Evolutionary conservation across 2,797 vertebrate species (phyloP).

Genomic region (Limnodromus scolopaceus): DNA sequence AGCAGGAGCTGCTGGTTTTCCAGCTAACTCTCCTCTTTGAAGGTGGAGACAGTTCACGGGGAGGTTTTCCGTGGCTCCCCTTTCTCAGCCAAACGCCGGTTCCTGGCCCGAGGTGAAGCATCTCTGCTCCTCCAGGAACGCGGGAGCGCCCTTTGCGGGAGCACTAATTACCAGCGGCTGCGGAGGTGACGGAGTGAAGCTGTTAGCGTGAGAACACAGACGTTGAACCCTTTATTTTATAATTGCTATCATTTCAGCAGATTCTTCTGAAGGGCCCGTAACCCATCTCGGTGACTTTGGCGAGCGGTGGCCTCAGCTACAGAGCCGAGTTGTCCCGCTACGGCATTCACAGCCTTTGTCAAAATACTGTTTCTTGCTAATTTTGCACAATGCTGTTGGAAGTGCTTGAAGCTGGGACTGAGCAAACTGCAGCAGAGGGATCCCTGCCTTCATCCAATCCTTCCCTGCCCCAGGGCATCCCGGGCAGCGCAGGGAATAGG

Average conservation of each 20-base stretch:
- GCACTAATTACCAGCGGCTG: background rate
- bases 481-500: background rate
- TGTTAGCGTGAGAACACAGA: background rate
- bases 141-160: no score
- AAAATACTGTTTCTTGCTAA: background rate
- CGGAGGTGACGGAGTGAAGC: background rate
- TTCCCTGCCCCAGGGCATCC: rapidly evolving
- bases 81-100: background rate
- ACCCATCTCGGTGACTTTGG: background rate
- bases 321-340: rapidly evolving
- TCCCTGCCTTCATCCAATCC: background rate
- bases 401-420: background rate
- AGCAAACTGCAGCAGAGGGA: background rate
- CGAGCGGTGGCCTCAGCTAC: rapidly evolving
- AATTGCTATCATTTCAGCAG: background rate
- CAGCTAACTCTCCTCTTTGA: background rate
- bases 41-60: background rate
- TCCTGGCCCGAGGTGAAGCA: background rate
- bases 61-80: background rate
- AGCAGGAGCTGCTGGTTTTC: background rate
- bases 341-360: rapidly evolving
- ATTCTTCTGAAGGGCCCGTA: background rate
- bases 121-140: background rate
- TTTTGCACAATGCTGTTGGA: background rate
- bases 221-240: background rate